phyloP scores from a whole-genome alignment of 2,888 invertebrate species.

The Minunthozetes semirufus region DNA sequence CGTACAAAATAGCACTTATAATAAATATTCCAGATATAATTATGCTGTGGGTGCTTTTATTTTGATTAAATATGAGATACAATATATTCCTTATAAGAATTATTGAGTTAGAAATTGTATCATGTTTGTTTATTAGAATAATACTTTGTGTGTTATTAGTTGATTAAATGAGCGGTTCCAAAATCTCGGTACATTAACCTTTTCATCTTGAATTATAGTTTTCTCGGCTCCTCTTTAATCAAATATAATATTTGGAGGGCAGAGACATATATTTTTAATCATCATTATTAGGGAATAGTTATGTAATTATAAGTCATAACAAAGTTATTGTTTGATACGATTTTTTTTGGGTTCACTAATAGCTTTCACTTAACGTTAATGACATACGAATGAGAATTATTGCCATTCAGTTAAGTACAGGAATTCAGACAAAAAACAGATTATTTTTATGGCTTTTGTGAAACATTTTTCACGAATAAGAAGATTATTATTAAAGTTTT shows the following conservation, averaged over 20 bases:
- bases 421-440: neutral
- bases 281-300: neutral
- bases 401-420: too few species aligned
- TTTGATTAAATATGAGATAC: too few species aligned
- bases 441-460: neutral
- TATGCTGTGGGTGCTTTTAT: too few species aligned
- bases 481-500: neutral
- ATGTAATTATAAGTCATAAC: neutral
- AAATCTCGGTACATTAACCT: neutral
- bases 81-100: too few species aligned
- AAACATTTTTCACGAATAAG: neutral
- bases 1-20: too few species aligned
- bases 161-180: too few species aligned
- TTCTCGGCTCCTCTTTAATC: neutral
- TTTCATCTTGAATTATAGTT: neutral
- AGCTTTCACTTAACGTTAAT: slow-evolving; percentile 3
- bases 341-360: neutral
- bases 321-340: neutral
- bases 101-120: too few species aligned
- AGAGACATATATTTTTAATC: neutral
- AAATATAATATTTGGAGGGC: neutral
- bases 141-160: too few species aligned
- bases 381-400: neutral
- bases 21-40: too few species aligned
- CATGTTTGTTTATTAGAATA: too few species aligned